Base-by-base conservation (phyloP, 2,888 invertebrate genomes). In the Synanthedon vespiformis region DNA sequence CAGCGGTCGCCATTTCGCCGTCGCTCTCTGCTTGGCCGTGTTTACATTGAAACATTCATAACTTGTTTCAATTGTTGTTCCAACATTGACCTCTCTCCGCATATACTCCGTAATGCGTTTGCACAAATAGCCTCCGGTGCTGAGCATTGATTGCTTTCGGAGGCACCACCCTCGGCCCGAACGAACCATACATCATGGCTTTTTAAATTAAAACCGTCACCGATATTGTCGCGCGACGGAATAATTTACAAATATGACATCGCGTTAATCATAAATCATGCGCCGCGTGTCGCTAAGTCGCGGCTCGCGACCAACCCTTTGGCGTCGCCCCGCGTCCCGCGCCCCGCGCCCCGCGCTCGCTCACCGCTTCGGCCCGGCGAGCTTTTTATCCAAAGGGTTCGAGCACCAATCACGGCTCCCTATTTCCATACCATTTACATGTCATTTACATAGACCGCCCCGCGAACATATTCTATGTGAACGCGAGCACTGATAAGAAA, bases 121-220 rank as follows among this genome's bases (percentile, higher is more conserved):
- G 22, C 22, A 22, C 22, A 34, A 34, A 34, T 34, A 34, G 34
- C 34, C 34, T 34, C 34, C 34, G 34, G 34, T 34, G 34, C 34
- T 10, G 8, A 10, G 34, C 34, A 34, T 34, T 34, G 34, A 34
- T 34, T 34, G 34, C 34, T 34, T 34, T 34, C 34, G 34, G 34
- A 34, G 34, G 34, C 34, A 34, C 34, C 34, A 34, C 34, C 34
- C 34, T 34, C 34, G 34, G 34, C 34, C 5, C 34, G 34, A 34
- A 60, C 57, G 50, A 60, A 55, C 58, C 68, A 74, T 82, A 68
- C 70, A 81, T 82, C 82, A 80, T 67, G 56, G 63, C 62, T 61
- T 59, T 73, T 72, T 77, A 77, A 81, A 73, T 80, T 73, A 75
- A 76, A 74, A 65, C 71, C 78, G 78, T 74, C 70, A 67, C 67